These are phyloP conservation scores for Pseudonaja textilis DNA, from an alignment of 2,113 vertebrate species.

Conservation along the genomic window DNA sequence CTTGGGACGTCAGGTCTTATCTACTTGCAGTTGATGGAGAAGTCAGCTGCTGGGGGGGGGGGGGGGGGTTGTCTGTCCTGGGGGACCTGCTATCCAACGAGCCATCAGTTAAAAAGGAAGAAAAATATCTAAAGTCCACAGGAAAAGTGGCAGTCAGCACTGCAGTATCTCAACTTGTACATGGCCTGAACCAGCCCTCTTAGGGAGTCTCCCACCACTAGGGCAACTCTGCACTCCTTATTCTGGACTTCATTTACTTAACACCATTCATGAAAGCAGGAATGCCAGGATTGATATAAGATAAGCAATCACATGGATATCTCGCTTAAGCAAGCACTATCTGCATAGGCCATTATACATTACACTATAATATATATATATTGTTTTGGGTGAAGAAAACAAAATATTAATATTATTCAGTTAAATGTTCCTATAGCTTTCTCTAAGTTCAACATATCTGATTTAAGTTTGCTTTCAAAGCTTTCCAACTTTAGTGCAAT, in stretches of 20 bases:
- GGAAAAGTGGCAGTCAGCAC: no score
- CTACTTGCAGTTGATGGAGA: conserved; percentile 68
- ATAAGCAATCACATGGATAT: no score
- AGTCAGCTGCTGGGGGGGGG: conserved; percentile 63
- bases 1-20: conserved; percentile 60
- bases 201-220: no score
- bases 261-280: no score
- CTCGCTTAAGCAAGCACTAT: background rate
- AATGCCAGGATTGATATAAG: no score
- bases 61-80: conserved; percentile 77
- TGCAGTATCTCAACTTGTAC: no score
- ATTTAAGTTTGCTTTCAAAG: background rate
- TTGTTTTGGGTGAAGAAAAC: background rate
- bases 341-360: background rate
- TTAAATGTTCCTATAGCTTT: background rate
- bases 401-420: background rate
- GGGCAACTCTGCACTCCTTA: no score
- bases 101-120: conserved; percentile 76
- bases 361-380: background rate
- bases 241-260: no score
- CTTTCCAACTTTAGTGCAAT: background rate
- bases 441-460: background rate
- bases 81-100: conserved; percentile 78
- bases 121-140: conserved; percentile 27
- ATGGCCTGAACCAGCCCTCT: no score